Percentiles rank a stretch among this genome's conserved stretches.
phyloP scores from a whole-genome alignment of 2,113 vertebrate genomes.

The Boulengeromyrus knoepffleri region DNA sequence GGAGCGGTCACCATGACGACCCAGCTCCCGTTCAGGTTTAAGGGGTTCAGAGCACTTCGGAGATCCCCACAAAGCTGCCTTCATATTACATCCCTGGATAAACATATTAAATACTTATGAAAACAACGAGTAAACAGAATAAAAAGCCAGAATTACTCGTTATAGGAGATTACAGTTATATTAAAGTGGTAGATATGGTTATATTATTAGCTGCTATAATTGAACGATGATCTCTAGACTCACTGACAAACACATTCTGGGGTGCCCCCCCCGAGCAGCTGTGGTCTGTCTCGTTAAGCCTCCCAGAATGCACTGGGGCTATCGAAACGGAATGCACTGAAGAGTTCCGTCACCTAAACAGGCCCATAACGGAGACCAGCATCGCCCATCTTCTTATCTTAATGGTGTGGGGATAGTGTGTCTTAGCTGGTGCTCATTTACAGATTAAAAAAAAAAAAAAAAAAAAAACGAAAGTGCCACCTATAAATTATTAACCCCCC shows the following conservation, averaged over 20 bases:
- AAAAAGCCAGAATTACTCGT: background rate
- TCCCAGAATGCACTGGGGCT: slow-evolving; percentile 19
- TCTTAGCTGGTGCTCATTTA: slow-evolving; percentile 80
- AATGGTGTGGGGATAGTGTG: slow-evolving; percentile 70
- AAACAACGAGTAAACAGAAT: background rate
- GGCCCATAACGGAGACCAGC: slow-evolving; percentile 53
- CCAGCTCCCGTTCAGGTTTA: background rate
- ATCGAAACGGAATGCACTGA: background rate
- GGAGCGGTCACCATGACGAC: background rate
- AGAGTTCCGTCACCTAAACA: slow-evolving; percentile 46
- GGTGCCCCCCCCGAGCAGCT: background rate
- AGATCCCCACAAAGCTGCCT: background rate
- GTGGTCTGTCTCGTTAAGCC: background rate
- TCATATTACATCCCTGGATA: background rate
- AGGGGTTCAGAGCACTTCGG: background rate
- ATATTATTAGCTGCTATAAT: background rate
- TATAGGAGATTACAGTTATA: background rate
- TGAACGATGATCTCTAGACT: background rate
- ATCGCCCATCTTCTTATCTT: slow-evolving; percentile 83
- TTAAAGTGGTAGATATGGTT: background rate
- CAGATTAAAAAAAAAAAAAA: slow-evolving; percentile 72
- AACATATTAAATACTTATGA: background rate
- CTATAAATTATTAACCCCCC: slow-evolving; percentile 77
- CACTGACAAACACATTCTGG: background rate
- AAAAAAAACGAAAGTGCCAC: slow-evolving; percentile 63